Percentiles rank a stretch among this genome's conserved stretches.
Conservation (phyloP, 2,113 vertebrate genomes). For the Diphyllodes magnificus region DNA sequence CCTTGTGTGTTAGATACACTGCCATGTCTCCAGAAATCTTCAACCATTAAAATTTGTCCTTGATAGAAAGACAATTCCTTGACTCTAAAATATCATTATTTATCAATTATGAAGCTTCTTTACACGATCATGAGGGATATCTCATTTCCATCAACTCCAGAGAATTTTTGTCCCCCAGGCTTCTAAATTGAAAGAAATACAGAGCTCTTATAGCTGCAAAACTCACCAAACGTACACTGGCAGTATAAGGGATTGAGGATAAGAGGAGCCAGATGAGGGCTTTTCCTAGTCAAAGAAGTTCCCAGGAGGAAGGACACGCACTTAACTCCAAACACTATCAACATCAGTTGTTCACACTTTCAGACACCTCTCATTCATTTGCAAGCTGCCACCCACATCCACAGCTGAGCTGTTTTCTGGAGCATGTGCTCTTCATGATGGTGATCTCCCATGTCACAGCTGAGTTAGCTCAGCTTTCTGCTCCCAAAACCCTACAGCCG, state of each 20-base stretch:
- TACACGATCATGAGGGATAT: not conserved
- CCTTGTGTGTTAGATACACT: not conserved
- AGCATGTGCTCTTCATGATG: not conserved
- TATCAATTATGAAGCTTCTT: not conserved
- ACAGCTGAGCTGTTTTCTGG: not conserved
- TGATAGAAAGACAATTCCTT: not conserved
- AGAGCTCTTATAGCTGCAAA: not conserved
- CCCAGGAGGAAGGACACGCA: not conserved
- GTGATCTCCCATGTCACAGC: not conserved
- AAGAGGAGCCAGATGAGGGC: not conserved
- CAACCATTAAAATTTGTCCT: not conserved
- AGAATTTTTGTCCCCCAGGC: not conserved
- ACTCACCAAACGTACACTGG: not conserved
- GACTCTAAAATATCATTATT: not conserved
- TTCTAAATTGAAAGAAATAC: not conserved
- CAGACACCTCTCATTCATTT: not conserved
- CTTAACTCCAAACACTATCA: not conserved
- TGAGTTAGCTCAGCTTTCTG: not conserved
- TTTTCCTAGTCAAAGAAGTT: not conserved
- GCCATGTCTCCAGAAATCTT: not conserved
- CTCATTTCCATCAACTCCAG: not conserved
- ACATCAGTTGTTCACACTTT: not conserved
- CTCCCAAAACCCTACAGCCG: not conserved
- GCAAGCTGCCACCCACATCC: not conserved
- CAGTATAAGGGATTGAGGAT: fast-evolving